Base-by-base conservation (phyloP, 2,888 invertebrate genomes). In the Harpalus rufipes region DNA sequence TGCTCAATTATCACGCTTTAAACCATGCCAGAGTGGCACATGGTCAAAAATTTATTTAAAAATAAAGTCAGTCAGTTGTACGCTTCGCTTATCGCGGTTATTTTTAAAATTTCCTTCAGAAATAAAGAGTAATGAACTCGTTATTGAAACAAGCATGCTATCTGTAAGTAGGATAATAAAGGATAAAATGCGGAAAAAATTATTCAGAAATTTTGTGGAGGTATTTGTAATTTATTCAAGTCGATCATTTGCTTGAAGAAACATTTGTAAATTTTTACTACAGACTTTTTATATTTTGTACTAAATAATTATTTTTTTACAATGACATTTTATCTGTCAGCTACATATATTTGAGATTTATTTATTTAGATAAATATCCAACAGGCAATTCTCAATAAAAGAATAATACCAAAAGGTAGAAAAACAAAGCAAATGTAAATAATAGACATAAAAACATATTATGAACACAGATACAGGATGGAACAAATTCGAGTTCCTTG, bases 21-120 rank as follows among this genome's bases (percentile, higher is more conserved):
- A 18, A 44, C 72, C 51, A 74, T 74, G 18, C 8, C 18, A 41
- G 44, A 74, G 41, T 59, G 76, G 83, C 76, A 83, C 76, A 83
- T 76, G 83, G 83, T 83, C 72, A 76, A 83, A 76, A 83, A 83
- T 76, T 21, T 14, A 81, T 72, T 82, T 82, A 82, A 72, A 82
- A 83, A 83, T 83, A 83, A 76, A 83, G 58, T n/a, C 7, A 8
- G 21, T 14, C 16, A 59, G 59, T 76, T 51, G 72, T 44, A 7
- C 44, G 72, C 72, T 74, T 74, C 44, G 44, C 72, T 59, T 68
- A 56, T 68, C 72, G 39, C 32, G 39, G 16, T 74, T 83, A 83
- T 83, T 83, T 83, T 76, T 83, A 76, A 83, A 83, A 39, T 81
- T 81, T 63, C 80, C 32, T 41, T 51, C 72, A 82, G 74, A 72